Conservation (phyloP, 2,113 vertebrate species). For the Sminthopsis crassicaudata region DNA sequence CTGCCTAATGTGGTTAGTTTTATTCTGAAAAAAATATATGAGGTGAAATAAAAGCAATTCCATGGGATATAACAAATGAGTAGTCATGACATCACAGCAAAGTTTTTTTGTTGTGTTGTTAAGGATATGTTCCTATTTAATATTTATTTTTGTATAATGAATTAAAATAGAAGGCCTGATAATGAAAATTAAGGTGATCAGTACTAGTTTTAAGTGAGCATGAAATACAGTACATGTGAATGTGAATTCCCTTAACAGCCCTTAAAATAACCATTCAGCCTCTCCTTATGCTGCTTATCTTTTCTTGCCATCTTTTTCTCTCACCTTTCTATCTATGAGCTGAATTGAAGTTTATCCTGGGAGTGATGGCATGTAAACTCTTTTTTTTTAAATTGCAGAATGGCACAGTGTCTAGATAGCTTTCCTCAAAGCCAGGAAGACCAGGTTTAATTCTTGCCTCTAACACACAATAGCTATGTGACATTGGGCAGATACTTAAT, state of each 20-base stretch:
- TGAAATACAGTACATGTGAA: not conserved
- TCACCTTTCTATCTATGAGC: not conserved
- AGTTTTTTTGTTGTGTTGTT: not conserved
- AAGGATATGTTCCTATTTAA: slow-evolving; percentile 40
- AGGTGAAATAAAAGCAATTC: not conserved
- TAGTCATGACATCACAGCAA: not conserved
- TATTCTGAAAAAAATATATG: too few species aligned
- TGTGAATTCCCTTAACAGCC: not conserved
- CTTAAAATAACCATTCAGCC: not conserved
- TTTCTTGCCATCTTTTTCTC: not conserved
- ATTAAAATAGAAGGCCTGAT: slow-evolving; percentile 17
- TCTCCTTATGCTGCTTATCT: not conserved
- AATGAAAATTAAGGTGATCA: slow-evolving; percentile 13
- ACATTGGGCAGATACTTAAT: not conserved
- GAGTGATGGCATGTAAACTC: slow-evolving; percentile 21
- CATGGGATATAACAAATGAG: not conserved
- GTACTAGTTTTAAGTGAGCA: not conserved
- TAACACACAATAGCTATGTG: not conserved
- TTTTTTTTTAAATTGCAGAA: not conserved
- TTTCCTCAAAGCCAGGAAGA: not conserved
- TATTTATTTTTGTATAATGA: slow-evolving; percentile 47
- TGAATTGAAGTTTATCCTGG: not conserved
- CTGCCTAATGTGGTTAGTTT: too few species aligned
- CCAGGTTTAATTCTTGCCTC: not conserved
- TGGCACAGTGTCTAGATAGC: not conserved